phyloP scores from a whole-genome alignment of 1,140 invertebrate genomes.

The Drosophila serrata region DNA sequence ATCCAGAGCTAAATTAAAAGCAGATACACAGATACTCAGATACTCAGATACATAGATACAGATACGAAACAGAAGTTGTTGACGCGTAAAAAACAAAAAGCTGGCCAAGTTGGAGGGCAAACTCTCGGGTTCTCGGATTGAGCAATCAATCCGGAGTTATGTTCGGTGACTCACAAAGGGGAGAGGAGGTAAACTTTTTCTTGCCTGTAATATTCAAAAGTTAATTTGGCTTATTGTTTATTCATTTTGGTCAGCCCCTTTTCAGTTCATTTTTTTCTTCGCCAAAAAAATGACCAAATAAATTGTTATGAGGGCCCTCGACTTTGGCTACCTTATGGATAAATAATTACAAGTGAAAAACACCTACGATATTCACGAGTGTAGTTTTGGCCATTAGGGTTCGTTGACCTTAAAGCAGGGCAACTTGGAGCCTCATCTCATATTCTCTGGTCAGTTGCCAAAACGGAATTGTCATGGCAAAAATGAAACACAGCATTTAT shows the following conservation, averaged over 20 bases:
- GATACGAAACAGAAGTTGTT: slow-evolving; percentile 17
- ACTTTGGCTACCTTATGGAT: slow-evolving; percentile 56
- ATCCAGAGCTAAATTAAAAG: slow-evolving; percentile 17
- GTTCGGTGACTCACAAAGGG: slow-evolving; percentile 29
- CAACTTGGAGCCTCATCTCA: slow-evolving; percentile 42
- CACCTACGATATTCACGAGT: slow-evolving; percentile 67
- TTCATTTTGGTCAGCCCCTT: slow-evolving; percentile 54
- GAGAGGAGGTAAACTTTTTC: slow-evolving; percentile 19
- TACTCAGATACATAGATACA: neutral
- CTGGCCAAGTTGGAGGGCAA: slow-evolving; percentile 24
- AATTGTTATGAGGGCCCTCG: slow-evolving; percentile 24
- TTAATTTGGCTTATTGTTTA: slow-evolving; percentile 78
- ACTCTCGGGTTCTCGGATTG: slow-evolving; percentile 26
- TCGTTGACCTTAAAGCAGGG: slow-evolving; percentile 55
- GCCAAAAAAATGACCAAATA: slow-evolving; percentile 49
- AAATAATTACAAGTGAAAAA: slow-evolving; percentile 82
- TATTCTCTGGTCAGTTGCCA: slow-evolving; percentile 58
- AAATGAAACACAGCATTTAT: slow-evolving; percentile 47
- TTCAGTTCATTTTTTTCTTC: slow-evolving; percentile 36
- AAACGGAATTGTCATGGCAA: slow-evolving; percentile 73
- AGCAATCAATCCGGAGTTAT: slow-evolving; percentile 23
- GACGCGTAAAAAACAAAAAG: slow-evolving; percentile 23
- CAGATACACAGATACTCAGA: slow-evolving; percentile 5
- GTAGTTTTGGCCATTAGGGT: slow-evolving; percentile 57
- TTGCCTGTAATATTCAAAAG: slow-evolving; percentile 62